A percentile compares a stretch with the other conserved stretches of the same genome.
phyloP scores from a whole-genome alignment of 2,888 invertebrate genomes.

The Gasteruption jaculator region DNA sequence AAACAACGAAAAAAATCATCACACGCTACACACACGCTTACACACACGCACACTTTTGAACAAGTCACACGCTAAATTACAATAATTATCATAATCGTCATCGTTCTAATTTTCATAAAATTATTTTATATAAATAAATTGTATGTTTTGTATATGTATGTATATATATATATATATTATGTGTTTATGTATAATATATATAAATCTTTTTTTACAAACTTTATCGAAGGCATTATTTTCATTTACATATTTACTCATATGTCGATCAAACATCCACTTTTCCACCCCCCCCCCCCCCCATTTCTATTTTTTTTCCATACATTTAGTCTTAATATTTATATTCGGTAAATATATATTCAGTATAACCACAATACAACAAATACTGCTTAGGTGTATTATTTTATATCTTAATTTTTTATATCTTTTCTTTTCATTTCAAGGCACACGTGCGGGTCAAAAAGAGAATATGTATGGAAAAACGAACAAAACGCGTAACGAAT shows the following conservation, averaged over 20 bases:
- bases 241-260: conserved; percentile 22
- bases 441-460: conserved; percentile 45
- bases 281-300: too few relatives aligned
- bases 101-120: conserved; percentile 14
- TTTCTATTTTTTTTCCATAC: too few relatives aligned
- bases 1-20: too few relatives aligned
- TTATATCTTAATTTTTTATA: not conserved
- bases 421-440: conserved; percentile 37
- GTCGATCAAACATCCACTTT: too few relatives aligned
- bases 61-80: too few relatives aligned
- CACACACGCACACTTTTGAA: too few relatives aligned
- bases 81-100: not conserved
- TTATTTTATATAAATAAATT: conserved; percentile 9
- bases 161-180: conserved; percentile 15
- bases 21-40: too few relatives aligned
- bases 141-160: conserved; percentile 10
- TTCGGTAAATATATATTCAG: too few relatives aligned
- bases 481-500: conserved; percentile 27
- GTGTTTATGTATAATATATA: conserved; percentile 19
- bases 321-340: too few relatives aligned
- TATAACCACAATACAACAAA: conserved; percentile 33
- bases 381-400: conserved; percentile 29
- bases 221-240: conserved; percentile 13
- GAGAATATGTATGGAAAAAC: conserved; percentile 26
- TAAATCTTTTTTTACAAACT: conserved; percentile 15